Evolutionary conservation across 2,113 vertebrate species (phyloP).

Genomic region (Apteryx owenii): DNA sequence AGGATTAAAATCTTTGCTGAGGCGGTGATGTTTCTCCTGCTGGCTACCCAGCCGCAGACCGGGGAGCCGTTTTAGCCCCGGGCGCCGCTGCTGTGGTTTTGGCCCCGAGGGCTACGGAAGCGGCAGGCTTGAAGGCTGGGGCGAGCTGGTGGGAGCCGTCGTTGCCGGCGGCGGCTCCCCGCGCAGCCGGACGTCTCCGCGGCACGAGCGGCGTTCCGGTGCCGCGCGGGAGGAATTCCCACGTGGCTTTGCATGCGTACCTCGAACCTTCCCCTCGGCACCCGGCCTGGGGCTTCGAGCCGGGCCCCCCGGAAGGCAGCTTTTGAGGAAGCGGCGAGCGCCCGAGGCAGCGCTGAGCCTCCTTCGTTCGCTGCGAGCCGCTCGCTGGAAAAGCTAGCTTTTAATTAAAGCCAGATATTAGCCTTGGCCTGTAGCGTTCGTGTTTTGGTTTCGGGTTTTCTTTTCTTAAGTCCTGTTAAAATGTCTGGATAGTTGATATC

Average conservation of each 20-base stretch:
- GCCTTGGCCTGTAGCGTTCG: slow-evolving; percentile 2
- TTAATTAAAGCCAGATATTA: slow-evolving; percentile 48
- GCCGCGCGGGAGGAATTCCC: background rate
- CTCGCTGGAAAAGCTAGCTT: background rate
- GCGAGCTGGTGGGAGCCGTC: background rate
- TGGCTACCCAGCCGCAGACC: background rate
- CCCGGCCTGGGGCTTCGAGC: rapidly evolving
- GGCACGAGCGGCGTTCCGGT: background rate
- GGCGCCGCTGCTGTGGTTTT: background rate
- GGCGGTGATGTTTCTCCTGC: rapidly evolving
- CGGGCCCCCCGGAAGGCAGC: background rate
- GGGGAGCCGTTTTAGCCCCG: background rate
- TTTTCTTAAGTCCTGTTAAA: background rate
- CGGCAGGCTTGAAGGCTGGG: background rate
- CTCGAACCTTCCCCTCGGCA: background rate
- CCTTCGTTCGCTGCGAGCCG: background rate
- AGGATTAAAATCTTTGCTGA: background rate
- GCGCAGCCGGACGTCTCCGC: background rate
- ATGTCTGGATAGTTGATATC: background rate
- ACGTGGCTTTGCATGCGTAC: background rate
- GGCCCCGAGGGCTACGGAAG: background rate
- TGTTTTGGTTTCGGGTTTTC: slow-evolving; percentile 22
- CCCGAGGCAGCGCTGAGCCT: background rate
- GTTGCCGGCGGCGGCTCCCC: background rate
- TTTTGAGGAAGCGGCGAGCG: background rate